Evolutionary conservation across 2,888 invertebrate genomes (phyloP).

Genomic region (Liodrosophila aerea): DNA sequence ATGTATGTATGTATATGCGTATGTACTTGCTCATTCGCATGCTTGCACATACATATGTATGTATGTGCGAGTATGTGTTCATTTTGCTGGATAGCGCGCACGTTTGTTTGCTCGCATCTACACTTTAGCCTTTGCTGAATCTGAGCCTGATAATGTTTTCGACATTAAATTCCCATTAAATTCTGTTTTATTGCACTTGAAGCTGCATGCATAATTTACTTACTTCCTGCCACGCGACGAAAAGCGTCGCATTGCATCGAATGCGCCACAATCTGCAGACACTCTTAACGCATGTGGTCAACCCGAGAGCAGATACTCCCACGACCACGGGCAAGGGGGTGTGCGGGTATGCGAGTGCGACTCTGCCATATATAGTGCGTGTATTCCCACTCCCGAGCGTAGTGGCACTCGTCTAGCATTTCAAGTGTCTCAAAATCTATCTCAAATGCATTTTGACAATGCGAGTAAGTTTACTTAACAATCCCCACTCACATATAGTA

Average conservation of each 20-base stretch:
- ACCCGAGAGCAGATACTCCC: conserved; percentile 19
- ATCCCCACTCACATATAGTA: too few relatives aligned
- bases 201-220: conserved; percentile 69
- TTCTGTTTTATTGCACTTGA: conserved; percentile 70
- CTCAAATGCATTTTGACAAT: not conserved
- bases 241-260: conserved; percentile 12
- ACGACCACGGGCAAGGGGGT: not conserved
- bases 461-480: not conserved
- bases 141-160: conserved; percentile 65
- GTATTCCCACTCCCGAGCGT: too few relatives aligned
- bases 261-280: conserved; percentile 36
- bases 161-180: conserved; percentile 71
- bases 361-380: too few relatives aligned
- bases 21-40: not conserved
- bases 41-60: conserved; percentile 34
- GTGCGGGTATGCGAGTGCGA: conserved; percentile 9
- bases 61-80: not conserved
- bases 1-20: not conserved
- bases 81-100: conserved; percentile 9
- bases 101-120: conserved; percentile 39
- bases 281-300: conserved; percentile 43
- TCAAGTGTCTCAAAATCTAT: conserved; percentile 8
- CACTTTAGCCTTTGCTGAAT: conserved; percentile 24
- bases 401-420: not conserved
- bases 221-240: conserved; percentile 44